Base-by-base conservation (phyloP, 2,888 invertebrate species). In the Drosophila ochracea region DNA sequence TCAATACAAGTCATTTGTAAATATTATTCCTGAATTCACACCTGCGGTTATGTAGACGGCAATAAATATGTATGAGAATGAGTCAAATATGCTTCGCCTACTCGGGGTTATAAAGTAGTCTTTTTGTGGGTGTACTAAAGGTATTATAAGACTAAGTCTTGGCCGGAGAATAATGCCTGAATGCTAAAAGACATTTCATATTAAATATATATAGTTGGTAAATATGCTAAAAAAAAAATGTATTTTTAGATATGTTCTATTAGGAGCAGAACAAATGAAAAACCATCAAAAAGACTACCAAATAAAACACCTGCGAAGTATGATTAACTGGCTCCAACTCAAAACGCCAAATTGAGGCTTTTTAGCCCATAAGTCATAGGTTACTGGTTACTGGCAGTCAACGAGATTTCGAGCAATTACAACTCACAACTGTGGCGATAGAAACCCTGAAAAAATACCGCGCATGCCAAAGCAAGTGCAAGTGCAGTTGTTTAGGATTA, bases 281-380 rank as follows among this genome's bases (percentile, higher is more conserved):
- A 28, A 6, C 1, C 16, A 28, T 33, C 28, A 63, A 49, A 61
- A 64, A 55, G 49, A 59, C 63, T 52, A 60, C 50, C 31, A n/a
- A 37, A 28, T 53, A 64, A 41, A 25, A 43, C 61, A 67, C 43
- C 52, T 4, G 21, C 33, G 57, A 63, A 72, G 65, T 74, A 71
- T 77, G 68, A 80, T 80, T 68, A 68, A 70, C 89, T 85, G 89
- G 81, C 61, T 68, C 78, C 78, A 80, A 75, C 62, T 78, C 86
- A 91, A 91, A 82, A 82, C 89, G 82, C 90, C 89, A 91, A 89
- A 91, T 91, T 91, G 91, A 91, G 83, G 84, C 81, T 89, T 39
- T 65, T 50, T 25, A 31, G 54, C 68, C 66, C 68, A 68, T 59
- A 16, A 63, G 71, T 65, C 30, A 21, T 61, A 41, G 35, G 21